Percentiles rank a stretch among this genome's conserved stretches.
phyloP scores from a whole-genome alignment of 1,140 invertebrate species.

The Drosophila cardini region DNA sequence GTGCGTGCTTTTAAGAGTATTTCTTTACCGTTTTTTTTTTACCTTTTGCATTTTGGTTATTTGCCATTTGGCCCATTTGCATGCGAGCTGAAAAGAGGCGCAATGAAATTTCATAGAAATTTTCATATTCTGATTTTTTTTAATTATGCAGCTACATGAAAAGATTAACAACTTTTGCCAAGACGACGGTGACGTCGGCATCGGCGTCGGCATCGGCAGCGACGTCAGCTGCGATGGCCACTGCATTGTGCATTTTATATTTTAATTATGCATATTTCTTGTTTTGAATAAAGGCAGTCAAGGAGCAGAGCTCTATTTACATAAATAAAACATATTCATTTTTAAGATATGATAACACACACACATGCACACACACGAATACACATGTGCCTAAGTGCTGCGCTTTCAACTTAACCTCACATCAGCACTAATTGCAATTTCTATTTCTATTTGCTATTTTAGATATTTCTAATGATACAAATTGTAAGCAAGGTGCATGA shows the following conservation, averaged over 20 bases:
- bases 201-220: background rate
- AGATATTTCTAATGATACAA: background rate
- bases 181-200: slow-evolving; percentile 13
- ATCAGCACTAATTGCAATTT: background rate
- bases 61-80: slow-evolving; percentile 69
- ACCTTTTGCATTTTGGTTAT: slow-evolving; percentile 53
- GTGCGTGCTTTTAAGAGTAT: slow-evolving; percentile 27
- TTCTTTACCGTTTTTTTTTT: slow-evolving; percentile 23
- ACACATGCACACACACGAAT: background rate
- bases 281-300: slow-evolving; percentile 36
- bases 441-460: background rate
- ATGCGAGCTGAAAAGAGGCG: slow-evolving; percentile 27
- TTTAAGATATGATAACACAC: background rate
- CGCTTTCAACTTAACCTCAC: slow-evolving; percentile 15
- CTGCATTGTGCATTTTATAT: slow-evolving; percentile 59
- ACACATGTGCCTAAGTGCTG: slow-evolving; percentile 1
- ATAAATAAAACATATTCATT: background rate
- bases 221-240: slow-evolving; percentile 5
- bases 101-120: slow-evolving; percentile 66
- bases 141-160: slow-evolving; percentile 80
- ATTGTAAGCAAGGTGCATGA: slow-evolving; percentile 4
- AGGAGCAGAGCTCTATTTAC: slow-evolving; percentile 6
- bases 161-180: slow-evolving; percentile 77
- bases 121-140: slow-evolving; percentile 81
- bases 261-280: slow-evolving; percentile 76